A percentile compares a stretch with the other conserved stretches of the same genome.
phyloP scores from a whole-genome alignment of 2,888 invertebrate genomes.

The Cosmia trapezina region DNA sequence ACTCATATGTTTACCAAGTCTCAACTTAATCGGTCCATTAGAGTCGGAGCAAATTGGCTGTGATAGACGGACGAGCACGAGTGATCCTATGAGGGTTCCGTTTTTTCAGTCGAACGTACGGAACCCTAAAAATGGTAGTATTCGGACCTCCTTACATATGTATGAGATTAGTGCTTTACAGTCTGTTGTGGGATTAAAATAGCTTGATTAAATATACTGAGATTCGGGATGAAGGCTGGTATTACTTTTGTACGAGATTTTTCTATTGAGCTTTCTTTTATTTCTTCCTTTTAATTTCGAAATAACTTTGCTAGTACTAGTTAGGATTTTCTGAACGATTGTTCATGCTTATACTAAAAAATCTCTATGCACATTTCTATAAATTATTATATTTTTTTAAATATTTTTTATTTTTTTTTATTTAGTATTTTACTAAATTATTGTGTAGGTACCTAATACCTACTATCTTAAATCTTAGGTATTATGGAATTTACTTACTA shows the following conservation, averaged over 20 bases:
- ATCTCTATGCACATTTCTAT: no score
- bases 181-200: conserved; percentile 18
- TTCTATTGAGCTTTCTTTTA: not conserved
- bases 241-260: not conserved
- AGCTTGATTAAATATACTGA: conserved; percentile 32
- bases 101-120: no score
- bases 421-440: no score
- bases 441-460: no score
- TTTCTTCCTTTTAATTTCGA: not conserved
- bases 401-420: no score
- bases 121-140: not conserved
- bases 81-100: no score
- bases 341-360: not conserved
- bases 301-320: not conserved
- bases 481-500: not conserved
- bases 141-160: conserved; percentile 24
- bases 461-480: not conserved
- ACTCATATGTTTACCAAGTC: no score
- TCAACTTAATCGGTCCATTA: no score
- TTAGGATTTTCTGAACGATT: no score
- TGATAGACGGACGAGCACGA: no score
- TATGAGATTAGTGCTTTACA: conserved; percentile 15
- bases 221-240: not conserved
- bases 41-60: no score
- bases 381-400: no score